Base-by-base conservation (phyloP, 2,888 invertebrate genomes). In the Eilema sororculum region DNA sequence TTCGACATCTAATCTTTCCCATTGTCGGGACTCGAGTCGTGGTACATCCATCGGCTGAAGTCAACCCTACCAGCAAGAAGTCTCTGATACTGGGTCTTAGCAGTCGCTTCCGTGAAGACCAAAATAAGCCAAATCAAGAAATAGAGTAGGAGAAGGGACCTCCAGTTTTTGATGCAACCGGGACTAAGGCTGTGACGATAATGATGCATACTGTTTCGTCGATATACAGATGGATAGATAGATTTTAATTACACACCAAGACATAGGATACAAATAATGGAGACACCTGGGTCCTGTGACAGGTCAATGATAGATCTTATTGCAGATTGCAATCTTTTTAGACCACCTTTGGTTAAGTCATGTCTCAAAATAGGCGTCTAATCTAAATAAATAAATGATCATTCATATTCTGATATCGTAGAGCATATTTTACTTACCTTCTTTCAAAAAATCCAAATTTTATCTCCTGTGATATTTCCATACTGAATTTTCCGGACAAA, bases 361-460 rank as follows among this genome's bases (percentile, higher is more conserved):
- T 52, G 52, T n/a, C 52, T 52, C n/a, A 52, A 52, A 52, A 52
- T 52, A n/a, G 8, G 9, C 20, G n/a, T 52, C 9, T 9, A n/a
- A 16, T 52, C 9, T 9, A n/a, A 52, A 52, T 46, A 20, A 52
- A 52, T 52, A 8, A 2, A n/a, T 8, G n/a, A n/a, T n/a, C n/a
- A n/a, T n/a, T n/a, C n/a, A n/a, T n/a, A n/a, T n/a, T n/a, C n/a
- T n/a, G n/a, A n/a, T 52, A 52, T 9, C 9, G n/a, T 52, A 46
- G 1, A 52, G 20, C 8, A 8, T 20, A n/a, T 22, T 22, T 6
- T 10, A 65, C 65, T 57, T 37, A 65, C 65, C 65, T 37, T 33
- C n/a, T 33, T 33, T 33, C 57, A 20, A 67, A 41, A 59, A 28
- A 46, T 46, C 12, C 41, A n/a, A 37, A 12, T n/a, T 66, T 41